These are phyloP conservation scores for Scylla paramamosain DNA, from an alignment of 1,140 invertebrate species.

Conservation along the genomic window DNA sequence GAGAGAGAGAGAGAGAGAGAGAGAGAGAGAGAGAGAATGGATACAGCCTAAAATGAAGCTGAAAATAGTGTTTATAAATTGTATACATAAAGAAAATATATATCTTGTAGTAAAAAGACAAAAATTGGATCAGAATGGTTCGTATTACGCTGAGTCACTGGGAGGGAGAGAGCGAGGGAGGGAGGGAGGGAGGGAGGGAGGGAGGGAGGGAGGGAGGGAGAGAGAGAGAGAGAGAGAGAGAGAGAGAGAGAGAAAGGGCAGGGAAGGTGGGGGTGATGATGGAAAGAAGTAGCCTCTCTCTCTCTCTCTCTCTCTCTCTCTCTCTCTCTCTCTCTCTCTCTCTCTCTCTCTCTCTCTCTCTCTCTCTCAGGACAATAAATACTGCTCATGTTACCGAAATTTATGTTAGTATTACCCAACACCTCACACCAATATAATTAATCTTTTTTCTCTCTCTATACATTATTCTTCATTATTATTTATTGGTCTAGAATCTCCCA, in stretches of 20 bases:
- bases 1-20: too few relatives aligned
- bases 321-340: constrained; percentile 25
- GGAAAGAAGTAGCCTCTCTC: not conserved
- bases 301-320: constrained; percentile 3
- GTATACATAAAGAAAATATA: too few relatives aligned
- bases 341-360: not conserved
- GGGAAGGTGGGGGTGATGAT: not conserved
- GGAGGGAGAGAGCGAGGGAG: not conserved
- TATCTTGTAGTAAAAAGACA: too few relatives aligned
- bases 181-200: not conserved
- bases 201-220: not conserved
- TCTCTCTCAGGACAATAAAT: not conserved
- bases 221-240: not conserved
- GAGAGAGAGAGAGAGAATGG: too few relatives aligned
- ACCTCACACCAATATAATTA: not conserved
- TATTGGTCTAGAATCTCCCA: not conserved
- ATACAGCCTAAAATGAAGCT: too few relatives aligned
- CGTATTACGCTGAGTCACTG: not conserved
- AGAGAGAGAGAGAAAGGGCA: not conserved
- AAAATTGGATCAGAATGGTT: not conserved
- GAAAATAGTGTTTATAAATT: too few relatives aligned
- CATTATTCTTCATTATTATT: not conserved
- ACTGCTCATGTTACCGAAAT: not conserved
- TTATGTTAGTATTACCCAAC: not conserved
- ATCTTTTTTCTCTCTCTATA: not conserved